Conservation (phyloP, 1,140 invertebrate genomes). For the Vanessa atalanta region DNA sequence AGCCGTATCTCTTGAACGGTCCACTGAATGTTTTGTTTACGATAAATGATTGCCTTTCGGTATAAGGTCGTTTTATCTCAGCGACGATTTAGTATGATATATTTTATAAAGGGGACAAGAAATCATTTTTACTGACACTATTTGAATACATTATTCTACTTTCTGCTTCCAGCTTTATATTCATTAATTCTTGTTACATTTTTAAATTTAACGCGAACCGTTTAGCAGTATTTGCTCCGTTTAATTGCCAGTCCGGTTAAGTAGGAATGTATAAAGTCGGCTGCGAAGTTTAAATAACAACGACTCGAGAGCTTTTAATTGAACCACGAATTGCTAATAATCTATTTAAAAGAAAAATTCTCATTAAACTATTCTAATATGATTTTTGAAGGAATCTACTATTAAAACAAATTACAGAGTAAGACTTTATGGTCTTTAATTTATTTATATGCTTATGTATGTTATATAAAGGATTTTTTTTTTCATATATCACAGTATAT, state of each 20-base stretch:
- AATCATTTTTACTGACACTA: constrained; percentile 28
- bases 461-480: too few species aligned
- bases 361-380: background rate
- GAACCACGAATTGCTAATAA: constrained; percentile 8
- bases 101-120: constrained; percentile 19
- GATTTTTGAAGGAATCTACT: background rate
- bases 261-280: constrained; percentile 6
- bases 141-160: constrained; percentile 15
- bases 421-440: too few species aligned
- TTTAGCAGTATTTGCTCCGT: constrained; percentile 1
- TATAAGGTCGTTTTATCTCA: constrained; percentile 38
- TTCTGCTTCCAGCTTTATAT: background rate
- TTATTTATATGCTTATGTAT: too few species aligned
- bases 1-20: constrained; percentile 42
- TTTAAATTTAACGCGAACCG: background rate
- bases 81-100: constrained; percentile 32
- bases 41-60: constrained; percentile 42
- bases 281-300: background rate
- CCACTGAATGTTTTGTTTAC: constrained; percentile 45
- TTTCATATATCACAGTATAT: too few species aligned
- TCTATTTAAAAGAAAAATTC: background rate
- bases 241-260: constrained; percentile 7
- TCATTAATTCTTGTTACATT: background rate
- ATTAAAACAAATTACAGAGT: too few species aligned
- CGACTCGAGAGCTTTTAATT: background rate